Conservation (phyloP, 1,140 invertebrate species). For the Cotesia chilonis region DNA sequence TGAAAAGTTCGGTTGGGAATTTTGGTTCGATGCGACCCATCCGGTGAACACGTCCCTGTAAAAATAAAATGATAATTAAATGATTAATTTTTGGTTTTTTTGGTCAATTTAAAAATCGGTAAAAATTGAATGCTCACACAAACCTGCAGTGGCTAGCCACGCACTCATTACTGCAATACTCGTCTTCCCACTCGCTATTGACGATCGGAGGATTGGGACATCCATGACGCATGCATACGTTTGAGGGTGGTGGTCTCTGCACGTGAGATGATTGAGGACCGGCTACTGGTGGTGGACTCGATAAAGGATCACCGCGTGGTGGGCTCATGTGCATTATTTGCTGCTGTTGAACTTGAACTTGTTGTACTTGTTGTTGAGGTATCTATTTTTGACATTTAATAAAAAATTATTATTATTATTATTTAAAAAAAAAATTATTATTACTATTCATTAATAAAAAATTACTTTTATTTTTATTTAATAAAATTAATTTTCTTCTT, state of each 20-base stretch:
- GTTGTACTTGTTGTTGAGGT: conserved; percentile 58
- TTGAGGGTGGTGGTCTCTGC: conserved; percentile 65
- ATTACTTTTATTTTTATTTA: no score
- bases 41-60: conserved; percentile 88
- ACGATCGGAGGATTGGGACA: conserved; percentile 90
- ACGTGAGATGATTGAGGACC: conserved; percentile 61
- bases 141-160: conserved; percentile 95
- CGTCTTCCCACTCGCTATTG: conserved; percentile 95
- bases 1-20: conserved; percentile 71
- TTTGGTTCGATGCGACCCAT: conserved; percentile 87
- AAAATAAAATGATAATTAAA: conserved; percentile 48
- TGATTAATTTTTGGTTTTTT: conserved; percentile 34
- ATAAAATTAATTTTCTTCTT: no score
- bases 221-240: conserved; percentile 86
- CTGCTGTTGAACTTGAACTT: conserved; percentile 52
- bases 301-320: conserved; percentile 55
- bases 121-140: conserved; percentile 50
- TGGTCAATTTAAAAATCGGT: conserved; percentile 26
- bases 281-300: conserved; percentile 56
- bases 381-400: conserved; percentile 47
- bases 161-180: conserved; percentile 98
- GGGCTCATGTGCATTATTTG: conserved; percentile 64
- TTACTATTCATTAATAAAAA: not conserved
- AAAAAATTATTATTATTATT: not conserved
- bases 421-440: not conserved